Percentiles rank a stretch among this genome's conserved stretches.
Conservation (phyloP, 2,113 vertebrate genomes). For the Centropristis striata region DNA sequence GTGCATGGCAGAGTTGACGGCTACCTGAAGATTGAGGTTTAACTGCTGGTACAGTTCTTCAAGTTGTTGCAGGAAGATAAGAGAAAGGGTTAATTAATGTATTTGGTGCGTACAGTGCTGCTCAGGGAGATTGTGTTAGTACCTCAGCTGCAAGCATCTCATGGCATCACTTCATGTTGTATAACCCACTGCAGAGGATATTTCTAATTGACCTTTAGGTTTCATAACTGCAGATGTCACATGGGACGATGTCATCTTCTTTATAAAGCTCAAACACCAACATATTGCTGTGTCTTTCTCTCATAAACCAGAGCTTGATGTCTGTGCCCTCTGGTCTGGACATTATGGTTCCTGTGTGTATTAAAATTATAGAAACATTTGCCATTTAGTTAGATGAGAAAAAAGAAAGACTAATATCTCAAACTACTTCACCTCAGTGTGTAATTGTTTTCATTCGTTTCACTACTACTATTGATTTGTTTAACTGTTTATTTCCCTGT, state of each 20-base stretch:
- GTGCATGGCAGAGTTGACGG: neutral
- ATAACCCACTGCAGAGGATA: slow-evolving; percentile 7
- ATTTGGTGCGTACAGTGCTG: neutral
- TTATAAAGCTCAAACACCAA: slow-evolving; percentile 16
- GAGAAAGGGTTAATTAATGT: slow-evolving; percentile 59
- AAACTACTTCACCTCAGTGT: no score
- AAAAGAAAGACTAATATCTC: no score
- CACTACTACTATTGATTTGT: no score
- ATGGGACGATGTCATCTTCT: slow-evolving; percentile 34
- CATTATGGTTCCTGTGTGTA: slow-evolving; percentile 17
- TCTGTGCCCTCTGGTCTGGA: neutral
- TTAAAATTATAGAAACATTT: neutral
- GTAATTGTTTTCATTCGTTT: no score
- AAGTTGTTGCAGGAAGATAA: slow-evolving; percentile 46
- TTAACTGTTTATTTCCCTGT: no score
- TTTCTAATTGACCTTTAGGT: slow-evolving; percentile 58
- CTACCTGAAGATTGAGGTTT: slow-evolving; percentile 44
- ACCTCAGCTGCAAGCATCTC: no score
- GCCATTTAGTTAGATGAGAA: no score
- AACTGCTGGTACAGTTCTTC: slow-evolving; percentile 34
- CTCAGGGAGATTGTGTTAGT: slow-evolving; percentile 2
- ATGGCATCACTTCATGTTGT: slow-evolving; percentile 13
- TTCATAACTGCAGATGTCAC: slow-evolving; percentile 50
- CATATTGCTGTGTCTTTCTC: slow-evolving; percentile 31
- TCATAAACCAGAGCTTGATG: slow-evolving; percentile 20